Conservation (phyloP, 2,888 invertebrate genomes). For the Chrysolina haemoptera region DNA sequence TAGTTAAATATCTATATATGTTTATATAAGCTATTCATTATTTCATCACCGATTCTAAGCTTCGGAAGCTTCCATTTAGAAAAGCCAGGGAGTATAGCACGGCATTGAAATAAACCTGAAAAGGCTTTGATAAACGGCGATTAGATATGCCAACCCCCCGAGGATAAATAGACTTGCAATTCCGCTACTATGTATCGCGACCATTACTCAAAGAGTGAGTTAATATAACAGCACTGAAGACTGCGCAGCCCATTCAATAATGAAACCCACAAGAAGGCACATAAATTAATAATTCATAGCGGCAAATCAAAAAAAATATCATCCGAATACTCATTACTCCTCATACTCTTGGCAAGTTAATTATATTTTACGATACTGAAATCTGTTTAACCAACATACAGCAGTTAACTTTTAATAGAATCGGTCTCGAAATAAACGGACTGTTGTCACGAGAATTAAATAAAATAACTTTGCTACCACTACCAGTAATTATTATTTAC, state of each 20-base stretch:
- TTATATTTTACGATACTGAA: slow-evolving; percentile 48
- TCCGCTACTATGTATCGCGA: slow-evolving; percentile 1
- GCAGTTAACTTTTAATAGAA: slow-evolving; percentile 45
- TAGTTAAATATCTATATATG: too few relatives aligned
- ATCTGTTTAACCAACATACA: slow-evolving; percentile 42
- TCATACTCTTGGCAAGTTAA: slow-evolving; percentile 47
- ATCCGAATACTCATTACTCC: slow-evolving; percentile 47
- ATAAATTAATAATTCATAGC: slow-evolving; percentile 22
- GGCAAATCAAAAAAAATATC: slow-evolving; percentile 37
- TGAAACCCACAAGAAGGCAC: slow-evolving; percentile 20
- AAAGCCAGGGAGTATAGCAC: too few relatives aligned
- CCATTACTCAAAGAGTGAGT: slow-evolving; percentile 18
- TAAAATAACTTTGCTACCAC: slow-evolving; percentile 42
- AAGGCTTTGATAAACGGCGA: neutral
- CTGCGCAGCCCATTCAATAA: slow-evolving; percentile 10
- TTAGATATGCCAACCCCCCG: slow-evolving; percentile 7
- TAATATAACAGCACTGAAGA: slow-evolving; percentile 16
- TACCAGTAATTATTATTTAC: slow-evolving; percentile 50
- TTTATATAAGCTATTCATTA: too few relatives aligned
- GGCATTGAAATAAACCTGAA: neutral
- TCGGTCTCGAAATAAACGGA: slow-evolving; percentile 37
- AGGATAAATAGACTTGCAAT: slow-evolving; percentile 3
- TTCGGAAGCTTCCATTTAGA: too few relatives aligned
- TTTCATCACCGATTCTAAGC: too few relatives aligned
- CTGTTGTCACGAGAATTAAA: slow-evolving; percentile 42